Percentiles rank a stretch among this genome's conserved stretches.
These are phyloP conservation scores for Drosophila tropicalis DNA, from an alignment of 1,140 invertebrate genomes.

Conservation along the genomic window DNA sequence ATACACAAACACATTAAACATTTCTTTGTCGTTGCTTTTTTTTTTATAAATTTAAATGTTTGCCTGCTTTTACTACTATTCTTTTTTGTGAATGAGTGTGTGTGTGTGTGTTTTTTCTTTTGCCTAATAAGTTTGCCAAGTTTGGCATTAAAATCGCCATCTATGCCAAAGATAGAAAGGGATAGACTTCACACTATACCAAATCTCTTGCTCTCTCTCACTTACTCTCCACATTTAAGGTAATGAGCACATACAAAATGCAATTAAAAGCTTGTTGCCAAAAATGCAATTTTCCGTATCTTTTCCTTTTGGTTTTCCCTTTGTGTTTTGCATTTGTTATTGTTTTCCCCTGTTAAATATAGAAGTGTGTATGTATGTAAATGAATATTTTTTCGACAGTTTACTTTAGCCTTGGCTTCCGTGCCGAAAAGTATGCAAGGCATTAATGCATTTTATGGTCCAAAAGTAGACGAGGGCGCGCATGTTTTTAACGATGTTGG, in stretches of 20 bases:
- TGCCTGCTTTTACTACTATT: constrained; percentile 3
- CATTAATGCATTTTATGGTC: constrained; percentile 68
- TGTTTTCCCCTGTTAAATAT: neutral
- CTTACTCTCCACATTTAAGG: constrained; percentile 61
- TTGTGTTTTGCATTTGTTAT: constrained; percentile 9
- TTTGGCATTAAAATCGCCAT: constrained; percentile 52
- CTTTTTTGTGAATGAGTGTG: constrained; percentile 10
- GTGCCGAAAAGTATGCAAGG: constrained; percentile 48
- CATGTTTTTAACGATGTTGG: constrained; percentile 61
- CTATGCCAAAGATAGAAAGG: constrained; percentile 20
- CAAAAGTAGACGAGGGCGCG: constrained; percentile 42
- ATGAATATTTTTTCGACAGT: constrained; percentile 21
- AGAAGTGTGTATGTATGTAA: constrained; percentile 23
- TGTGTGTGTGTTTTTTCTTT: neutral
- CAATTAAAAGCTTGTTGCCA: constrained; percentile 79
- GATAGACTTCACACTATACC: neutral
- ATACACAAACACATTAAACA: constrained; percentile 19
- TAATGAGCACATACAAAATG: constrained; percentile 80
- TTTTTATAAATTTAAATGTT: constrained; percentile 48
- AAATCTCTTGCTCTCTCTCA: constrained; percentile 7
- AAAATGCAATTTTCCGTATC: constrained; percentile 72
- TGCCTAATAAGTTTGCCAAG: constrained; percentile 42
- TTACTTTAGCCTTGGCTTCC: constrained; percentile 13
- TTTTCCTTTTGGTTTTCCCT: constrained; percentile 33
- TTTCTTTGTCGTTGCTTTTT: constrained; percentile 31